These are phyloP conservation scores for Mya arenaria DNA, from an alignment of 1,140 invertebrate genomes.

Conservation along the genomic window DNA sequence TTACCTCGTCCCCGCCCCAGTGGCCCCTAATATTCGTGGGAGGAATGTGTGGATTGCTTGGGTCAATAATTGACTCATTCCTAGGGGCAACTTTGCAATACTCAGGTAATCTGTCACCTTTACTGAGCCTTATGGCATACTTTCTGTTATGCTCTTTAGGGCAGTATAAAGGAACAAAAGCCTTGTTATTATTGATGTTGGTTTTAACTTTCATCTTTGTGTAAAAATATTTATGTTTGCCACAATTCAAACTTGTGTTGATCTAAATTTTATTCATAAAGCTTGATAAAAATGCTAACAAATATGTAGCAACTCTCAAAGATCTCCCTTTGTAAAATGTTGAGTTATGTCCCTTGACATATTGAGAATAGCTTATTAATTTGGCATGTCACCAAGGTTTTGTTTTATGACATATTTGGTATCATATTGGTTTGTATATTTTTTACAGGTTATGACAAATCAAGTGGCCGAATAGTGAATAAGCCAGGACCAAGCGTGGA, in stretches of 20 bases:
- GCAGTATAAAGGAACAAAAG: not conserved
- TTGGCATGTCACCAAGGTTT: too few relatives aligned
- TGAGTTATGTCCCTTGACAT: too few relatives aligned
- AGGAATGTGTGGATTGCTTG: constrained; percentile 88
- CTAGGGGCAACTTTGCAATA: constrained; percentile 93
- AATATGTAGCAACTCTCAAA: too few relatives aligned
- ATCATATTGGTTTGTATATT: too few relatives aligned
- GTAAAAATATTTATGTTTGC: too few relatives aligned
- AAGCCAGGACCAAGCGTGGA: constrained; percentile 87
- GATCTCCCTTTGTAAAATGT: too few relatives aligned
- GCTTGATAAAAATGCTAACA: too few relatives aligned
- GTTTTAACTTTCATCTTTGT: not conserved
- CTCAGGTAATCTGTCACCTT: constrained; percentile 89
- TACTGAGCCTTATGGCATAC: not conserved
- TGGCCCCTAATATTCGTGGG: constrained; percentile 91
- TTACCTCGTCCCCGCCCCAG: constrained; percentile 87
- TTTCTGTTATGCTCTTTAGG: not conserved
- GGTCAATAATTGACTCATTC: constrained; percentile 91
- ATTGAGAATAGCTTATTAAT: too few relatives aligned
- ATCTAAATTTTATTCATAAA: too few relatives aligned
- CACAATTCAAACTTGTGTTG: too few relatives aligned
- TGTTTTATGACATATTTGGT: too few relatives aligned
- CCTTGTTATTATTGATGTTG: not conserved
- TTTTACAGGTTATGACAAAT: constrained; percentile 86
- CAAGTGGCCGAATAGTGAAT: constrained; percentile 88